Evolutionary conservation across 2,888 invertebrate species (phyloP), one percentile per base, ranked within the genome.

Genomic region (Ganaspis brasiliensis): DNA sequence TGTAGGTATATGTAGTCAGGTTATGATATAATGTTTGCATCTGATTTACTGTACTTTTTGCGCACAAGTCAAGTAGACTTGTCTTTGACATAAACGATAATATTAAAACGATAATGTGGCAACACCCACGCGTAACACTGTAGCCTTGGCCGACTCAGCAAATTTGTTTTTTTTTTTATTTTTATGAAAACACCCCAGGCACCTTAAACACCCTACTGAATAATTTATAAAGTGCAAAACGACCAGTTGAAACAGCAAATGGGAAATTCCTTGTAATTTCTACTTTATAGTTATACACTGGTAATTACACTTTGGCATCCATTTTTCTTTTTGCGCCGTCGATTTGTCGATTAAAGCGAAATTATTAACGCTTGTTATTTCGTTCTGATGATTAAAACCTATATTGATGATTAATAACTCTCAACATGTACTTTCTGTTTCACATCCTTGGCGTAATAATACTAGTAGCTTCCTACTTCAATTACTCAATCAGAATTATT

Each of bases 111-210:
- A 59, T 59, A 59, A 59, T 24, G 59, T 9, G 10, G 9, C 31
- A 59, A 59, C 59, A 31, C 59, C 59, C 14, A 59, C 59, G 14
- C 31, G 14, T 56, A 26, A 16, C 14, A 14, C 6, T 59, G n/a
- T 59, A 31, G 59, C 59, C 59, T 59, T 59, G 59, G 59, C 59
- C 59, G 59, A 59, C 31, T 59, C 59, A 14, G 57, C 26, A 57
- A 57, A 57, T 57, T 57, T n/a, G 26, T 31, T 31, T 59, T 59
- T 26, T 56, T 31, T 31, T 31, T 16, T 1, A 8, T n/a, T n/a
- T n/a, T n/a, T n/a, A n/a, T 59, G 59, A 59, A 59, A 59, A 59
- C n/a, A 31, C 59, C 59, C 31, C 8, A 59, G 31, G 59, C 10
- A 31, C n/a, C 26, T 35, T 9, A 16, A 14, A 59, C n/a, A 59